These are phyloP conservation scores for Cyaniris semiargus DNA, from an alignment of 2,888 invertebrate species.

Conservation along the genomic window DNA sequence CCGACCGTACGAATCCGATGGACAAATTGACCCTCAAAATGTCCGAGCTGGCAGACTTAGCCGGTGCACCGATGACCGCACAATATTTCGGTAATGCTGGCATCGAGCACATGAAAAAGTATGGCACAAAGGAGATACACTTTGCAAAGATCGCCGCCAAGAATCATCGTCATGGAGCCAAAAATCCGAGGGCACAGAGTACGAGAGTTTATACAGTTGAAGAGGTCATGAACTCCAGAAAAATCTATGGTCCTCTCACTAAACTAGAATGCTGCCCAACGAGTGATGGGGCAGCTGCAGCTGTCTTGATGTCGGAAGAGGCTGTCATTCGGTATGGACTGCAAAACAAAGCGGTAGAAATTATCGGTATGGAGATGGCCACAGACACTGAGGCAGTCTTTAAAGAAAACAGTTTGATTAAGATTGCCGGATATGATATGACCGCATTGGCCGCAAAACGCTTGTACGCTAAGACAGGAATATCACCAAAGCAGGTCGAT, in stretches of 20 bases:
- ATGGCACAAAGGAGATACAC: constrained; percentile 95
- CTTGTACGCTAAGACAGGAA: constrained; percentile 87
- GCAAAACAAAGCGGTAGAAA: constrained; percentile 93
- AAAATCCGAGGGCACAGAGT: constrained; percentile 98
- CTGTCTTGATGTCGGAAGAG: constrained; percentile 93
- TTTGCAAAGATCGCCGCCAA: constrained; percentile 99
- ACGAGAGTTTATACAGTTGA: constrained; percentile 94
- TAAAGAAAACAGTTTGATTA: constrained; percentile 86
- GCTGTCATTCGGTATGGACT: constrained; percentile 92
- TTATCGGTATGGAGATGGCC: constrained; percentile 97
- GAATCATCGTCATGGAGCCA: constrained; percentile 97
- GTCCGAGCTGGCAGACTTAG: constrained; percentile 90
- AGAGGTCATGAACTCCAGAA: constrained; percentile 93
- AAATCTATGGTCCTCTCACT: constrained; percentile 94
- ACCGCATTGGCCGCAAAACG: constrained; percentile 89
- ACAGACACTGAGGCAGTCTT: constrained; percentile 95
- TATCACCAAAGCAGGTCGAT: constrained; percentile 90
- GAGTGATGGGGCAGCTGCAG: constrained; percentile 98
- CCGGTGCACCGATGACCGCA: constrained; percentile 92
- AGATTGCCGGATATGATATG: constrained; percentile 96
- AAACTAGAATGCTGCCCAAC: constrained; percentile 99
- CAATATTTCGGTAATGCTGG: constrained; percentile 99
- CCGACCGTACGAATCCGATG: constrained; percentile 93
- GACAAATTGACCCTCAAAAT: constrained; percentile 93
- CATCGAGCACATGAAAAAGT: constrained; percentile 96